Evolutionary conservation across 2,888 invertebrate genomes (phyloP).

Genomic region (Agrotis exclamationis): DNA sequence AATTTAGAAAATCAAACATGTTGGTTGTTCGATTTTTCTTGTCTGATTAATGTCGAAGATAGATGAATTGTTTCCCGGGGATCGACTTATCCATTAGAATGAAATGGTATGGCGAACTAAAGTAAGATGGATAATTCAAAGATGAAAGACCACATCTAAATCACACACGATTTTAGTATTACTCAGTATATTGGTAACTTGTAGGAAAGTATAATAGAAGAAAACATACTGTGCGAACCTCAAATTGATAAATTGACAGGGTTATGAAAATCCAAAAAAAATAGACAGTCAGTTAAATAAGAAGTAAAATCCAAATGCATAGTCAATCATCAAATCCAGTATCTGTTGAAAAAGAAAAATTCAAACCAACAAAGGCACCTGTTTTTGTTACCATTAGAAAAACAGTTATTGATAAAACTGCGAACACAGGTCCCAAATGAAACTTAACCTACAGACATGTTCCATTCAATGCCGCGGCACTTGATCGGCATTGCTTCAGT

Average conservation of each 20-base stretch:
- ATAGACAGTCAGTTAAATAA: not conserved
- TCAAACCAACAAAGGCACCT: not conserved
- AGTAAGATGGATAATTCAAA: too few species aligned
- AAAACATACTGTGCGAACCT: too few species aligned
- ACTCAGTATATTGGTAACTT: too few species aligned
- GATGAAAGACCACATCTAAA: too few species aligned
- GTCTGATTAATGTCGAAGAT: conserved; percentile 2
- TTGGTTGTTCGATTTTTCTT: not conserved
- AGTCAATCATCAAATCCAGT: too few species aligned
- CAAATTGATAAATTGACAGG: too few species aligned
- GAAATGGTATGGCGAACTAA: too few species aligned
- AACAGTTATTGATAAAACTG: not conserved
- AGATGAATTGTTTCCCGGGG: not conserved
- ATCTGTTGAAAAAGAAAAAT: not conserved
- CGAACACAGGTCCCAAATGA: conserved; percentile 20
- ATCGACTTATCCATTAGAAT: too few species aligned
- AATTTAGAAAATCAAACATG: conserved; percentile 32
- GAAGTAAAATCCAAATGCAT: too few species aligned
- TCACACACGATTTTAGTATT: too few species aligned
- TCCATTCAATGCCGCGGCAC: conserved; percentile 37
- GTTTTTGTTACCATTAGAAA: not conserved
- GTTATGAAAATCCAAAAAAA: too few species aligned
- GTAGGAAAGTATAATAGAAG: too few species aligned
- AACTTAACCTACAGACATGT: conserved; percentile 26
- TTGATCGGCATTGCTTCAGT: conserved; percentile 48